A percentile compares a stretch with the other conserved stretches of the same genome.
Evolutionary conservation across 2,113 vertebrate genomes (phyloP).

Genomic region (Poeciliopsis turrubarensis): DNA sequence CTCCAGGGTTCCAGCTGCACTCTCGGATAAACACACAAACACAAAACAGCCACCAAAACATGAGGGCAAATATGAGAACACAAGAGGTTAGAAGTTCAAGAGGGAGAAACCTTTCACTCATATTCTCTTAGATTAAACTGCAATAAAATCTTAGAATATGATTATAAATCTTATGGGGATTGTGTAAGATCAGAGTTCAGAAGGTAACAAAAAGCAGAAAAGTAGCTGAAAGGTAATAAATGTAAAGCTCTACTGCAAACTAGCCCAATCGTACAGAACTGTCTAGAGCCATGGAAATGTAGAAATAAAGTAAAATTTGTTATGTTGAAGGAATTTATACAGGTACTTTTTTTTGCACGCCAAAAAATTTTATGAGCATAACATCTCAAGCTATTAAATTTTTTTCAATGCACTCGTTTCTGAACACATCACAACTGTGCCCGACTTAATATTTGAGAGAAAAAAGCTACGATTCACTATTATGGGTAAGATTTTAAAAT

Average conservation of each 20-base stretch:
- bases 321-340: too few species aligned
- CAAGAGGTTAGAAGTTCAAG: conserved; percentile 6
- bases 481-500: too few species aligned
- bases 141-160: neutral
- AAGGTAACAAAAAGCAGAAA: neutral
- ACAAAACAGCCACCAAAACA: conserved; percentile 10
- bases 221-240: neutral
- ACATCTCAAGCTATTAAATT: too few species aligned
- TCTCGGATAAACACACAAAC: conserved; percentile 5
- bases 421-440: too few species aligned
- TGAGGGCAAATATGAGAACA: conserved; percentile 6
- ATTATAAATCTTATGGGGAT: neutral
- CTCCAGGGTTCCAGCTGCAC: conserved; percentile 24
- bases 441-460: too few species aligned
- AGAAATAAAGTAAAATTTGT: too few species aligned
- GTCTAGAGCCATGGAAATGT: too few species aligned
- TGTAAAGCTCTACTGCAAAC: neutral
- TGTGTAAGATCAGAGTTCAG: neutral
- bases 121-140: neutral
- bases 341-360: too few species aligned
- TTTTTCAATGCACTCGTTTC: too few species aligned
- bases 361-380: too few species aligned
- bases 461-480: too few species aligned
- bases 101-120: conserved; percentile 48
- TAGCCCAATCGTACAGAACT: neutral